A percentile compares a stretch with the other conserved stretches of the same genome.
Evolutionary conservation across 2,113 vertebrate genomes (phyloP).

Genomic region (Plectropomus leopardus): DNA sequence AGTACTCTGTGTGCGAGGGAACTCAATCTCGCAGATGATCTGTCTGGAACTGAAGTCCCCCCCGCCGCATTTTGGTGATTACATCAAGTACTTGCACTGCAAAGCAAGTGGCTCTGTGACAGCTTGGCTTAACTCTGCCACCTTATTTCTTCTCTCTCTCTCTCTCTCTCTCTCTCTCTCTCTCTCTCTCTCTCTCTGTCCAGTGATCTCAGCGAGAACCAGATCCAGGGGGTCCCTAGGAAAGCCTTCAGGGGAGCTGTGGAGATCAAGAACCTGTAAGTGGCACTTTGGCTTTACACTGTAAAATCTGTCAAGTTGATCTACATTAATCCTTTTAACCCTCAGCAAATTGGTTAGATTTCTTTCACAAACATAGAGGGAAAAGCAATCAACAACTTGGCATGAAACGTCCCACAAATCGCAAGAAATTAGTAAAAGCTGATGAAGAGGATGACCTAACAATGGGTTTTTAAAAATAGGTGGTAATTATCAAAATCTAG

Average conservation of each 20-base stretch:
- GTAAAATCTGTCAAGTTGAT: no score
- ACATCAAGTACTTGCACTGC: constrained; percentile 62
- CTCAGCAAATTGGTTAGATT: no score
- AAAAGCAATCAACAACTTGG: no score
- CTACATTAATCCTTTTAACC: no score
- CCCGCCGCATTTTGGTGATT: constrained; percentile 55
- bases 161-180: constrained; percentile 19
- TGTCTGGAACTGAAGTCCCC: constrained; percentile 44
- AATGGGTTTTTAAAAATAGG: no score
- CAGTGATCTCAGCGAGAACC: constrained; percentile 98
- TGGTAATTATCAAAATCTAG: no score
- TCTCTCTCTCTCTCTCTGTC: constrained; percentile 36
- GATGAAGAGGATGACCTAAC: no score
- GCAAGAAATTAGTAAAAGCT: no score
- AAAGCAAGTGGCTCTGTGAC: constrained; percentile 59
- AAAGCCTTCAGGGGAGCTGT: constrained; percentile 98
- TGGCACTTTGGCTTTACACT: constrained; percentile 66
- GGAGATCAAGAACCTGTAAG: constrained; percentile 99
- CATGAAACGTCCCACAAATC: no score
- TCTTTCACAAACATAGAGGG: no score
- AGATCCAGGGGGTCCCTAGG: constrained; percentile 97
- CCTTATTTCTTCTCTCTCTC: constrained; percentile 18
- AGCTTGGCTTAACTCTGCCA: constrained; percentile 50
- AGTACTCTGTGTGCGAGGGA: constrained; percentile 44
- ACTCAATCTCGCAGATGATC: constrained; percentile 64